phyloP scores from a whole-genome alignment of 2,888 invertebrate species.

The Troides oblongomaculatus region DNA sequence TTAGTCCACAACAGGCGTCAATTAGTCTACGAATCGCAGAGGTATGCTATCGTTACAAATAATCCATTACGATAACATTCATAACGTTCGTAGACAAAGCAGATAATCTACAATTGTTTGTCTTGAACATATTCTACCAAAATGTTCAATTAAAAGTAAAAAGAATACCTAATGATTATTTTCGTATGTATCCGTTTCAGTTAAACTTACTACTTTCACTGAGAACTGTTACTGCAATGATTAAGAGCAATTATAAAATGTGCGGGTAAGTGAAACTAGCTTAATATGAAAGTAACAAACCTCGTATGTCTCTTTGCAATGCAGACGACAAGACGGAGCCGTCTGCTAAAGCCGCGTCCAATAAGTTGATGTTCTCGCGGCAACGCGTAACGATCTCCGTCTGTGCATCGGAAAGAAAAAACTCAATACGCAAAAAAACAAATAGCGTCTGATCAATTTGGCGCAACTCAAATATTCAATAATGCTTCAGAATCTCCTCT shows the following conservation, averaged over 20 bases:
- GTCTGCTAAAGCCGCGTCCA: conserved; percentile 84
- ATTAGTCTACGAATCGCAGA: neutral
- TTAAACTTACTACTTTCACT: too few relatives aligned
- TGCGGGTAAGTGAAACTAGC: neutral
- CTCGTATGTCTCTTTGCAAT: conserved; percentile 81
- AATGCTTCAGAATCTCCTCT: too few relatives aligned
- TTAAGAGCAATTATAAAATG: too few relatives aligned
- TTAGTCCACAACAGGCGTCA: neutral
- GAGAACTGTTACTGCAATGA: too few relatives aligned
- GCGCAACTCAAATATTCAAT: neutral
- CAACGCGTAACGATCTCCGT: conserved; percentile 91
- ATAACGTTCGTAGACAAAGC: too few relatives aligned
- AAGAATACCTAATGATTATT: too few relatives aligned
- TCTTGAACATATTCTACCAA: too few relatives aligned
- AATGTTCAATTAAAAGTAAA: too few relatives aligned
- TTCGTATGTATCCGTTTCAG: too few relatives aligned
- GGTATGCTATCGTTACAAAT: neutral
- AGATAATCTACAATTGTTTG: too few relatives aligned
- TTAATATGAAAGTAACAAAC: conserved; percentile 57
- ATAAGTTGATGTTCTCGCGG: conserved; percentile 90
- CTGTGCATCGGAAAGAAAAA: conserved; percentile 77
- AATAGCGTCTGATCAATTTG: conserved; percentile 5
- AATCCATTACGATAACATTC: too few relatives aligned
- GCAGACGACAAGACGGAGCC: conserved; percentile 72
- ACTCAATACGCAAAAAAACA: conserved; percentile 40